Conservation (phyloP, 2,888 invertebrate species). For the Frankliniella fusca region DNA sequence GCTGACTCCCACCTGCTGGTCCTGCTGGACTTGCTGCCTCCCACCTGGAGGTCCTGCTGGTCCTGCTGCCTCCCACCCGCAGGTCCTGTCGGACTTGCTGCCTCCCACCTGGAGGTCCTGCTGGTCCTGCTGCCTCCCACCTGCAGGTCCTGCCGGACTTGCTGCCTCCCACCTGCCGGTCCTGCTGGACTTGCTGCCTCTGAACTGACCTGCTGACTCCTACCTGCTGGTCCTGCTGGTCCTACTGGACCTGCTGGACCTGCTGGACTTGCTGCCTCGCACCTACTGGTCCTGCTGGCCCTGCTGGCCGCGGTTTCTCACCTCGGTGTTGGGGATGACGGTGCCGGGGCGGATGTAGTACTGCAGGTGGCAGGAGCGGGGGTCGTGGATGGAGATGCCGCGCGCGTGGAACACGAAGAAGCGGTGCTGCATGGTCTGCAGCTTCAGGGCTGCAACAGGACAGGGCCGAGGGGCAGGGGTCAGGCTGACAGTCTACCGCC, state of each 20-base stretch:
- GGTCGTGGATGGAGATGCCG: constrained; percentile 70
- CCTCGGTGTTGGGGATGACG: constrained; percentile 66
- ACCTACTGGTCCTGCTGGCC: too few species aligned
- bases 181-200: background rate
- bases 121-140: too few species aligned
- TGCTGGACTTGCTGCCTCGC: constrained; percentile 64
- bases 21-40: constrained; percentile 65
- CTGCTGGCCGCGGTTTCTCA: constrained; percentile 45
- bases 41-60: too few species aligned
- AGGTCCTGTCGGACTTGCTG: too few species aligned
- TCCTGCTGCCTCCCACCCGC: too few species aligned
- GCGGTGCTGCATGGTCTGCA: constrained; percentile 40
- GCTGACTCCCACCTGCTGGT: constrained; percentile 56
- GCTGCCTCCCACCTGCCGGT: background rate
- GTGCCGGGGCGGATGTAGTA: constrained; percentile 67
- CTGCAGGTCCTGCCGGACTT: too few species aligned
- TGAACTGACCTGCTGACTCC: background rate
- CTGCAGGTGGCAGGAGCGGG: constrained; percentile 63
- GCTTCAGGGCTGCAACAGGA: constrained; percentile 29
- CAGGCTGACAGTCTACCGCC: too few species aligned
- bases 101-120: too few species aligned
- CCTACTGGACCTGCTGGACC: constrained; percentile 54
- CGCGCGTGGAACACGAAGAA: constrained; percentile 72
- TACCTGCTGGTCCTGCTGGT: background rate
- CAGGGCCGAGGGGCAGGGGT: too few species aligned